A percentile compares a stretch with the other conserved stretches of the same genome.
phyloP scores from a whole-genome alignment of 2,888 invertebrate genomes.

The Torymus aiolomorphi region DNA sequence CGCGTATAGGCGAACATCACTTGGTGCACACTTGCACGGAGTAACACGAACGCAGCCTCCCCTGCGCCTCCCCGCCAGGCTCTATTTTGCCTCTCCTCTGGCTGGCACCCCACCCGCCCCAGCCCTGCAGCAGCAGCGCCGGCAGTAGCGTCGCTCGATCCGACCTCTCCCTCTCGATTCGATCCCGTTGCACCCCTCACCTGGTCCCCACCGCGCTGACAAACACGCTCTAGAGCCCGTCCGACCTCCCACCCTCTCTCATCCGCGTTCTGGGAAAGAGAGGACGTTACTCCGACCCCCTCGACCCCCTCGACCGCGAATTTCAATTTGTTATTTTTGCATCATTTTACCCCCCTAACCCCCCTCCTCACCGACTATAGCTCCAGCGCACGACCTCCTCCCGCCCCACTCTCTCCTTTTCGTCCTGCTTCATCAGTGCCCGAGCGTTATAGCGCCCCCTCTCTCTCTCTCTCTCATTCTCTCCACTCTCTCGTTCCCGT shows the following conservation, averaged over 20 bases:
- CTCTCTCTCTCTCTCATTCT: not conserved
- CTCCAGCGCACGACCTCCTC: conserved; percentile 57
- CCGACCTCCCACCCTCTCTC: conserved; percentile 2
- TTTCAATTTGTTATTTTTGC: conserved; percentile 73
- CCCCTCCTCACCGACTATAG: conserved; percentile 55
- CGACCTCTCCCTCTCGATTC: conserved; percentile 8
- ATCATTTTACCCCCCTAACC: conserved; percentile 69
- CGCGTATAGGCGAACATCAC: conserved; percentile 53
- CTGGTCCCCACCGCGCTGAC: not conserved
- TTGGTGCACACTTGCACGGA: not conserved
- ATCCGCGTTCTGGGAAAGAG: conserved; percentile 11
- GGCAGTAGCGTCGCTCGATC: conserved; percentile 14
- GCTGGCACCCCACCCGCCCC: too few species aligned
- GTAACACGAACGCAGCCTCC: conserved; percentile 6
- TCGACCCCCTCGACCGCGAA: conserved; percentile 65
- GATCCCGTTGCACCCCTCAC: not conserved
- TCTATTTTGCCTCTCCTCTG: conserved; percentile 6
- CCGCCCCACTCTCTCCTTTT: conserved; percentile 9
- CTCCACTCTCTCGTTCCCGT: conserved; percentile 30
- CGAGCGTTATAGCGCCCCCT: not conserved
- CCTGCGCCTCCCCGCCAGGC: conserved; percentile 28
- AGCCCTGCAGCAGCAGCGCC: too few species aligned
- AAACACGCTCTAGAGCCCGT: not conserved
- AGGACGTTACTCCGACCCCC: conserved; percentile 57
- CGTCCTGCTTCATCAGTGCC: conserved; percentile 31